Conservation (phyloP, 2,888 invertebrate species). For the Oscheius sp. region DNA sequence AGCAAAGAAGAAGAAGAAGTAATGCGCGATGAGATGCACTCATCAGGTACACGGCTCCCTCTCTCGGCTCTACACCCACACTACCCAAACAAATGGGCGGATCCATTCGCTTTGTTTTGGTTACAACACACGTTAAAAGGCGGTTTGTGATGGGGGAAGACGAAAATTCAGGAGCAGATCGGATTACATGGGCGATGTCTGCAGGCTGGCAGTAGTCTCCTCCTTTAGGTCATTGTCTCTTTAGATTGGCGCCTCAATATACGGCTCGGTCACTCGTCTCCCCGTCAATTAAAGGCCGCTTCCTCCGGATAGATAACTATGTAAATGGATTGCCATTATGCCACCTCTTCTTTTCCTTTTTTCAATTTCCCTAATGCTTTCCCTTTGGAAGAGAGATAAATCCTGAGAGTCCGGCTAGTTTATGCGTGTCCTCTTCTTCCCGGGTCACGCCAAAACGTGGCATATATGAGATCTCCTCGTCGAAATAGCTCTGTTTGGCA, state of each 20-base stretch:
- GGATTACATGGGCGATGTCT: conserved; percentile 9
- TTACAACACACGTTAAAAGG: conserved; percentile 21
- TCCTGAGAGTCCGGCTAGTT: not conserved
- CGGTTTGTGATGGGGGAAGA: not conserved
- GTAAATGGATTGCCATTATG: not conserved
- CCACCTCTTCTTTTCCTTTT: not conserved
- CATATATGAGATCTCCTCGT: not conserved
- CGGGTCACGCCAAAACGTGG: not conserved
- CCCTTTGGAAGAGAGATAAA: no score
- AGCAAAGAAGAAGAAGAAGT: not conserved
- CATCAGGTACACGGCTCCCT: not conserved
- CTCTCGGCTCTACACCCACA: not conserved
- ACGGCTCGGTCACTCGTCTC: not conserved
- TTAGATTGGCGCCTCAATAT: conserved; percentile 9
- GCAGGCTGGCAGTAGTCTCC: not conserved
- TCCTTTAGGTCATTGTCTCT: not conserved
- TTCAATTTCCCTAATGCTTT: not conserved
- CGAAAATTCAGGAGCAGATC: conserved; percentile 6
- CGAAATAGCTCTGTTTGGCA: no score
- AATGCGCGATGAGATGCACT: not conserved
- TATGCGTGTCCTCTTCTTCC: not conserved
- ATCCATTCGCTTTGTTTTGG: not conserved
- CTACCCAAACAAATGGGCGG: not conserved
- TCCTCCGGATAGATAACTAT: not conserved
- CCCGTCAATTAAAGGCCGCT: not conserved